These are phyloP conservation scores for Chamaea fasciata DNA, from an alignment of 2,113 vertebrate genomes.

Conservation along the genomic window DNA sequence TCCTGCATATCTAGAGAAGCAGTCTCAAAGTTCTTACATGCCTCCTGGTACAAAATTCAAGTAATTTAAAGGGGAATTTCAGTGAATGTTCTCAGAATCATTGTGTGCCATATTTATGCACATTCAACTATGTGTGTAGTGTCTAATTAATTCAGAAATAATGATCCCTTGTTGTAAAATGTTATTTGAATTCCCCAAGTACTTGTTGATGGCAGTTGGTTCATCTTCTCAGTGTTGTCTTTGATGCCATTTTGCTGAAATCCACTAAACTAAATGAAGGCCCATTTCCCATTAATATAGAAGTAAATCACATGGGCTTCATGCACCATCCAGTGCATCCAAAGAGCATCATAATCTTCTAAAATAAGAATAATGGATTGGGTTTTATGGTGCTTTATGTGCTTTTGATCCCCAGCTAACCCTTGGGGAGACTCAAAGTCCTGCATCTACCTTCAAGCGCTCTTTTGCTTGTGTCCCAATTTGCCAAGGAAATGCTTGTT, in stretches of 20 bases:
- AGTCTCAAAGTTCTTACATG: accelerated
- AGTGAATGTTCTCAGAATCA: background rate
- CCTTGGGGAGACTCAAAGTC: background rate
- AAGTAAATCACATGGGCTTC: background rate
- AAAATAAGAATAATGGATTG: background rate
- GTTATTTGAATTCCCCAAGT: background rate
- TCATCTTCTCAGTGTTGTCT: background rate
- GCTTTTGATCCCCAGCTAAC: background rate
- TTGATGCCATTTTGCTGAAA: background rate
- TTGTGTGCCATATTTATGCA: background rate
- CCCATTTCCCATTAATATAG: background rate
- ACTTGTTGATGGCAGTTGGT: background rate
- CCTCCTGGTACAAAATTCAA: background rate
- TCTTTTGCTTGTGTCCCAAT: background rate
- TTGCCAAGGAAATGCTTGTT: background rate
- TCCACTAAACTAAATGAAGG: background rate
- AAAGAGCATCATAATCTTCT: background rate
- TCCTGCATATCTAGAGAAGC: background rate
- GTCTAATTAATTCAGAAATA: background rate
- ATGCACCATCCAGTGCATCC: background rate
- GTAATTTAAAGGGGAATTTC: background rate
- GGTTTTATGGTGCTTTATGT: background rate
- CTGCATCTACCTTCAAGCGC: background rate
- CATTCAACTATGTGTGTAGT: background rate
- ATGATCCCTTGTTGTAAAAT: background rate